Conservation (phyloP, 1,140 invertebrate genomes). For the Bombus cullumanus region DNA sequence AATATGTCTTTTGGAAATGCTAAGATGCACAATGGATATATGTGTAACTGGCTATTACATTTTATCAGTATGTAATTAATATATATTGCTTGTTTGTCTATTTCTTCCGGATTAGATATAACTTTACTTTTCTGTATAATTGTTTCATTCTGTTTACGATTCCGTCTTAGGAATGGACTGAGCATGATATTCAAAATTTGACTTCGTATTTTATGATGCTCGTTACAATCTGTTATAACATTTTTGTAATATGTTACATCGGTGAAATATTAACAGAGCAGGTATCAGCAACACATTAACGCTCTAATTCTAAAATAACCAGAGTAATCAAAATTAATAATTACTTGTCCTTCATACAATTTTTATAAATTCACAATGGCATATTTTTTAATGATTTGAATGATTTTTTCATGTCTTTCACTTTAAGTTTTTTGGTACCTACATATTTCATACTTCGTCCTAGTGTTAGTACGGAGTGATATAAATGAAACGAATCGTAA, state of each 20-base stretch:
- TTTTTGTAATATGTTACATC: conserved; percentile 73
- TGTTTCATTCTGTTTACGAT: neutral
- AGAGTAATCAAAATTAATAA: no score
- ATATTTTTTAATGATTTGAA: no score
- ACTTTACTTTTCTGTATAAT: neutral
- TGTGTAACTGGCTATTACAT: conserved; percentile 71
- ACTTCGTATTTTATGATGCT: conserved; percentile 49
- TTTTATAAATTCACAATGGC: no score
- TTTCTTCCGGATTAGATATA: no score
- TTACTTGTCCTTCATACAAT: no score
- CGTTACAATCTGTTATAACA: conserved; percentile 66
- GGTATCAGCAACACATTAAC: neutral
- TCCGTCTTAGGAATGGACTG: conserved; percentile 65
- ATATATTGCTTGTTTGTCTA: no score
- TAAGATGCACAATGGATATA: conserved; percentile 62
- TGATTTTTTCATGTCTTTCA: no score
- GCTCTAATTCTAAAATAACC: no score
- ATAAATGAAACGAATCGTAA: no score
- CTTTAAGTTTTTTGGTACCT: no score
- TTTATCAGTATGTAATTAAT: conserved; percentile 56
- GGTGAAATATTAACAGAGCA: conserved; percentile 57
- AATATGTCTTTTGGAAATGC: conserved; percentile 68
- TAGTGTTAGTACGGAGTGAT: no score
- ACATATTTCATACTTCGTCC: no score
- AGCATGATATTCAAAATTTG: conserved; percentile 35